Evolutionary conservation across 30 jellyfish, hydroid and myxozoan species (phyloP), one percentile per base, ranked within the genome.

Genomic region (Hydra vulgaris): DNA sequence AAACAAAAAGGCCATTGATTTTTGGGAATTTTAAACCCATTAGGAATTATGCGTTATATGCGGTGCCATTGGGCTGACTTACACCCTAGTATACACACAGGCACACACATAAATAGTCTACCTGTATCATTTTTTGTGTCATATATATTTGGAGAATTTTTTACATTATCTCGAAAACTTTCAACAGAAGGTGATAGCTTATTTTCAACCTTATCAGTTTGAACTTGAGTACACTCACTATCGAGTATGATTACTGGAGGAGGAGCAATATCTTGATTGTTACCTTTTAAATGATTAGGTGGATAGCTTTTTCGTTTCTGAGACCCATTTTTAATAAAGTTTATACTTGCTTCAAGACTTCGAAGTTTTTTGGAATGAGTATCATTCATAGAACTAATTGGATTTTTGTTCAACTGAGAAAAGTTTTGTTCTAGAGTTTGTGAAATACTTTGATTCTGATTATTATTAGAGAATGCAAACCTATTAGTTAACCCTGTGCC

Each of bases 271-370:
- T 73, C 81, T 0, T 7, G 15, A 8, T 73, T 8, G 22, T 8
- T 8, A 12, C 61, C 66, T 73, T 8, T 8, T 40, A 40, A 21
- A 26, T 23, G 75, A 68, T 15, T 7, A 68, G 75, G 16, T 68
- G 27, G 75, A 68, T 68, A 3, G 27, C 75, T 68, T 68, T 68
- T 68, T n/a, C 75, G 75, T 15, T 68, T 68, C 27, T 68, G 25
- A 68, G 26, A n/a, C 12, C 75, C 75, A 68, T 20, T 68, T 68
- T 68, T 68, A 16, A 68, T 68, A 19, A 8, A 73, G 55, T 73
- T 73, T 24, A 73, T 73, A 40, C 81, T 73, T 22, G 55, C 81
- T 26, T 73, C 81, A 19, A 73, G 52, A 73, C 66, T 73, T 73
- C 27, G 25, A 70, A 70, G 27, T 25, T 70, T 70, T 70, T 70